Conservation (phyloP, 2,888 invertebrate species). For the Hesperia comma region DNA sequence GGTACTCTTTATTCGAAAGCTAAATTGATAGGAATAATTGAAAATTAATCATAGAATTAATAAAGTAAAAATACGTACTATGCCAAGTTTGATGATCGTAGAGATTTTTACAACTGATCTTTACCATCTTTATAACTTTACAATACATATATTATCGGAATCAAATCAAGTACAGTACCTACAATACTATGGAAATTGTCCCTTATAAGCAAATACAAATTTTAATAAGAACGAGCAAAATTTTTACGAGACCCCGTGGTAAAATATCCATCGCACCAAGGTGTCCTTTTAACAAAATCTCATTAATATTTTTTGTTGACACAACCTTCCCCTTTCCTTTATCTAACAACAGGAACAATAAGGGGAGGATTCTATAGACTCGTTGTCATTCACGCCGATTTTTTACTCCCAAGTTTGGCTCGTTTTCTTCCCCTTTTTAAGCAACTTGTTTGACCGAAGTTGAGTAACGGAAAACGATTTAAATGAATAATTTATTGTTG, state of each 20-base stretch:
- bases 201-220: too few species aligned
- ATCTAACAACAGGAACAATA: slow-evolving; percentile 34
- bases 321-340: slow-evolving; percentile 24
- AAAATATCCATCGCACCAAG: slow-evolving; percentile 12
- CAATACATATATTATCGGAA: too few species aligned
- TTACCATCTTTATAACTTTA: too few species aligned
- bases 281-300: slow-evolving; percentile 32
- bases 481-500: too few species aligned
- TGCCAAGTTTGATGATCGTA: too few species aligned
- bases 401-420: slow-evolving; percentile 27
- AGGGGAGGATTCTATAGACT: slow-evolving; percentile 24
- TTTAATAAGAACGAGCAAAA: neutral
- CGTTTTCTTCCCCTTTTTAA: slow-evolving; percentile 19
- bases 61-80: too few species aligned
- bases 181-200: too few species aligned
- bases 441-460: neutral
- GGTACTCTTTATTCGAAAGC: too few species aligned
- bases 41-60: too few species aligned
- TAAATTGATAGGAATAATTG: too few species aligned
- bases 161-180: too few species aligned
- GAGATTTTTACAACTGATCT: too few species aligned
- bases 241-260: neutral
- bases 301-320: slow-evolving; percentile 34
- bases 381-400: slow-evolving; percentile 34
- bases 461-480: neutral